Evolutionary conservation across 53 echinoderm and acorn worm genomes (phyloP).

Genomic region (Echinarachnius parma): DNA sequence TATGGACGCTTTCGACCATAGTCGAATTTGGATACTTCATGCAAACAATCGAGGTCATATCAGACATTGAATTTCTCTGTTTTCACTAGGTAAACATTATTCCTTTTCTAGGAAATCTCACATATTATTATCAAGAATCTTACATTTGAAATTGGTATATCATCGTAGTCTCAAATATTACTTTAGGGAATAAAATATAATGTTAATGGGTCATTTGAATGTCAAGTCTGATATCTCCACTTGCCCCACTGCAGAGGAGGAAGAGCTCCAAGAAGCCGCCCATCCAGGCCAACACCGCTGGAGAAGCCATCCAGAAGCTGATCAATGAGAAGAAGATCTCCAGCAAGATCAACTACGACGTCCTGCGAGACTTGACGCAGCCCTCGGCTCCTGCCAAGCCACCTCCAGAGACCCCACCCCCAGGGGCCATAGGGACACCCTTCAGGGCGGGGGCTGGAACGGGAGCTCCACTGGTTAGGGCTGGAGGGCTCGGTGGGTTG

Average conservation of each 20-base stretch:
- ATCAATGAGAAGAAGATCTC: constrained; percentile 95
- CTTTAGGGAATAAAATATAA: too few relatives aligned
- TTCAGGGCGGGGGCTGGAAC: constrained; percentile 6
- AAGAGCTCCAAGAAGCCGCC: constrained; percentile 67
- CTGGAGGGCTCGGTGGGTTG: constrained; percentile 17
- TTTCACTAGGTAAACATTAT: too few relatives aligned
- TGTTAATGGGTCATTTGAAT: too few relatives aligned
- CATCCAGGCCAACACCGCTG: constrained; percentile 87
- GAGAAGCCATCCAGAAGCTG: constrained; percentile 95
- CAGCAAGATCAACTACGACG: constrained; percentile 96
- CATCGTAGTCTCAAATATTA: too few relatives aligned
- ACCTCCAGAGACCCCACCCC: neutral
- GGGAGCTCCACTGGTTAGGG: constrained; percentile 9
- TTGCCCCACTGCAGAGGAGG: constrained; percentile 41
- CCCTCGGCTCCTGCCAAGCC: constrained; percentile 11
- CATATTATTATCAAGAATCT: too few relatives aligned
- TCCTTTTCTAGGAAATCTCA: too few relatives aligned
- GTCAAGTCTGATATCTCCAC: neutral
- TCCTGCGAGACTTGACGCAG: constrained; percentile 68
- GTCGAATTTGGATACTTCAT: too few relatives aligned
- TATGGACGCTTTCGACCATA: too few relatives aligned
- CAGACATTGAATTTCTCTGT: too few relatives aligned
- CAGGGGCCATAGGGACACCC: neutral
- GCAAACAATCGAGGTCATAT: too few relatives aligned
- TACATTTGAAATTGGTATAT: too few relatives aligned